Evolutionary conservation across 1,140 invertebrate species (phyloP), one percentile per base, ranked within the genome.

Genomic region (Psix sp.): DNA sequence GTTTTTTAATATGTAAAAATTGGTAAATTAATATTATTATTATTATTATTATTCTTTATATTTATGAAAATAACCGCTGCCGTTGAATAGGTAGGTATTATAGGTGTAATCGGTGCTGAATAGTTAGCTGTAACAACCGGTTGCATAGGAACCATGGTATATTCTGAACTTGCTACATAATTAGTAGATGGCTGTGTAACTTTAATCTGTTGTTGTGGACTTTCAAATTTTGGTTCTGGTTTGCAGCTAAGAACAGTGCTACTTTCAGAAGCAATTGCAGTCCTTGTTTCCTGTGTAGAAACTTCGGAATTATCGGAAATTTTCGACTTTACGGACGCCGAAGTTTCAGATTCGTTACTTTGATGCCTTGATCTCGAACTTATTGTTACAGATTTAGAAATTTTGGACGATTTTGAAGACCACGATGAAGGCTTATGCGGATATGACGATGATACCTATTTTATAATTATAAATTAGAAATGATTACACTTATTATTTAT

Each of bases 311-410:
- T 88, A 29, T 89, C 84, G 1, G 92, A 93, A 5, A 87, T 89
- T 0, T 89, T 89, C 0, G 93, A 93, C 5, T 92, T 91, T 0
- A 89, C 89, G 0, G 92, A 93, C 57, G 92, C 84, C 0, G 92
- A 93, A 0, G 90, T 90, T 43, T 92, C 91, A 1, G 91, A 92
- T 45, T 88, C 90, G 13, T 86, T 82, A 0, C 88, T 88, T n/a
- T 88, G 86, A 5, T 87, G 88, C 1, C 77, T 76, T 15, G 54
- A 49, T 66, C 88, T 84, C 42, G 79, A 87, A 68, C 43, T 82
- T 26, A 63, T 63, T 13, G 76, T 52, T 5, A 77, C 31, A 0
- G 79, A 80, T 56, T 80, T 82, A 1, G 80, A 77, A 0, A 76
- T 62, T 43, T 82, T 84, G 0, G 82, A 82, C 2, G 86, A 87